Base-by-base conservation (phyloP, 2,888 invertebrate genomes). In the Cotesia congregata region DNA sequence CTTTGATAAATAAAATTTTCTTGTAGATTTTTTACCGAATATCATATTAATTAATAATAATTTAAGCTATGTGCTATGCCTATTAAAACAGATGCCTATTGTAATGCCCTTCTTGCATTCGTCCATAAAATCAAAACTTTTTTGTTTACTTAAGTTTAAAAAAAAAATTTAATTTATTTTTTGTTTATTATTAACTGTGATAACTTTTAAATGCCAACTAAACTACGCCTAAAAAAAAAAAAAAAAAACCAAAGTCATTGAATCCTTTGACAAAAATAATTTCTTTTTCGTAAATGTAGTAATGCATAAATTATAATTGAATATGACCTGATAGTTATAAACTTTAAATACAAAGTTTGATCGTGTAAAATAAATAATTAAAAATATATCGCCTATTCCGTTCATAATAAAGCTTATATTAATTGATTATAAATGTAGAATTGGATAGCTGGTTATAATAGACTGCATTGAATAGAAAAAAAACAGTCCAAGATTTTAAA, bases 191-290 rank as follows among this genome's bases (percentile, higher is more conserved):
- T 50, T 85, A 85, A 85, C 86, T 86, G 86, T 86, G 86, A 85
- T 87, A 86, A 83, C 79, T 80, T 76, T 83, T 50, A 12, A 80
- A 83, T 83, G 83, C 85, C 82, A 85, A 83, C 82, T 50, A 6
- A 50, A 50, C 50, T 50, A 3, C 70, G 79, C 84, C 84, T 69
- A 59, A 60, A 61, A 7, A 15, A 6, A 17, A 64, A 64, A 64
- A 64, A 64, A 64, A 64, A 64, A 12, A 7, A 7, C 38, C 5
- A n/a, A 12, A 38, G 20, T 50, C 50, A 50, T 50, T 12, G 50
- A 50, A 50, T 50, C 30, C 30, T 30, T 30, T 50, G 9, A 50
- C 7, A 50, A 50, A 50, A 50, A 50, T 50, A 50, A 50, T 50
- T 50, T 12, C 30, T 30, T 30, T 30, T 30, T 30, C 30, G 30